A percentile compares a stretch with the other conserved stretches of the same genome.
These are phyloP conservation scores for Hedychridium roseum DNA, from an alignment of 2,888 invertebrate species.

Conservation along the genomic window DNA sequence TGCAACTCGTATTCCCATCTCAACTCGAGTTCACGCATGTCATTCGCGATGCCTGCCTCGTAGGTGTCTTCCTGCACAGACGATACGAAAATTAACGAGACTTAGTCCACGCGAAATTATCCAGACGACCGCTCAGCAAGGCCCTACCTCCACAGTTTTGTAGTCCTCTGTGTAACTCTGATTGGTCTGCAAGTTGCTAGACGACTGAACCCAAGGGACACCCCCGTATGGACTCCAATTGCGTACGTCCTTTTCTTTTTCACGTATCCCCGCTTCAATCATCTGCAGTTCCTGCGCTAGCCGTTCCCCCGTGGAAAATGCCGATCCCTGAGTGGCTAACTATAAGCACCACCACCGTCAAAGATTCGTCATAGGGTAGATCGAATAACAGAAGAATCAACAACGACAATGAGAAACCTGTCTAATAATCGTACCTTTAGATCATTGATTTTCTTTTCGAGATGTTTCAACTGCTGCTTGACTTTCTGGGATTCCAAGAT, in stretches of 20 bases:
- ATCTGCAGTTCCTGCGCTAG: conserved; percentile 70
- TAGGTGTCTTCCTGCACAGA: conserved; percentile 67
- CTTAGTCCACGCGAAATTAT: not conserved
- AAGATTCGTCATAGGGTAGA: not conserved
- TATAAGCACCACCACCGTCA: conserved; percentile 25
- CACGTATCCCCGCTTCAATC: conserved; percentile 71
- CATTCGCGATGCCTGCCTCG: conserved; percentile 73
- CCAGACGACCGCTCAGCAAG: not conserved
- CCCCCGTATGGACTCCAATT: conserved; percentile 60
- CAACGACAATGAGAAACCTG: no score
- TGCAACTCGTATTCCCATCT: conserved; percentile 74
- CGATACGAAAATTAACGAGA: not conserved
- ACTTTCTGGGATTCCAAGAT: conserved; percentile 70
- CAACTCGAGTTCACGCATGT: conserved; percentile 72
- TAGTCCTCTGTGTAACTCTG: conserved; percentile 55
- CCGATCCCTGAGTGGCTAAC: conserved; percentile 67
- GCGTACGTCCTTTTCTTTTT: conserved; percentile 70
- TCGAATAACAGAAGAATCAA: not conserved
- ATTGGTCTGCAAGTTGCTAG: conserved; percentile 48
- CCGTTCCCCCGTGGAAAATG: conserved; percentile 66
- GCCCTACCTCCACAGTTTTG: conserved; percentile 58
- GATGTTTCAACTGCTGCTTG: conserved; percentile 68
- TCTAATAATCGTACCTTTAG: conserved; percentile 62
- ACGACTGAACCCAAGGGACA: conserved; percentile 56
- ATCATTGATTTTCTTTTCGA: conserved; percentile 72